Percentiles rank a stretch among this genome's conserved stretches.
These are phyloP conservation scores for Nebria salina DNA, from an alignment of 2,888 invertebrate genomes.

Conservation along the genomic window DNA sequence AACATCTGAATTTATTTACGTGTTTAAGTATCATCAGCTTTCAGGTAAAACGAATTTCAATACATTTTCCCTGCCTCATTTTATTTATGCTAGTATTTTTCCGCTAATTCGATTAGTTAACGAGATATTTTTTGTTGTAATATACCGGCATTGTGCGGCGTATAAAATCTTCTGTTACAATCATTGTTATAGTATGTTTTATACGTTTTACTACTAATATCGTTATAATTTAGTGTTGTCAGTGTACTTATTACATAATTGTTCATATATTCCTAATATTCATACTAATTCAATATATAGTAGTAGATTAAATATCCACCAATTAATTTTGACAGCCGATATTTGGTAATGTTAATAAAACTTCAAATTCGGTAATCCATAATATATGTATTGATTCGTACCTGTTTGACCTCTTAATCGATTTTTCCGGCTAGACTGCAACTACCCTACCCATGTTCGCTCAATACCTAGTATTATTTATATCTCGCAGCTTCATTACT, in stretches of 20 bases:
- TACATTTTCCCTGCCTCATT: conserved; percentile 16
- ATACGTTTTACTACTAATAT: not conserved
- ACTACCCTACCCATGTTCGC: not conserved
- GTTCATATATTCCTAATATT: not conserved
- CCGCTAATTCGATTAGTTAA: conserved; percentile 16
- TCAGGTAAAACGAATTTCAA: conserved; percentile 46
- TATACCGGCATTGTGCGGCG: conserved; percentile 38
- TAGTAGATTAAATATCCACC: not conserved
- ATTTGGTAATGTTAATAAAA: not conserved
- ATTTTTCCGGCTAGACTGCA: not conserved
- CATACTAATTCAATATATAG: not conserved
- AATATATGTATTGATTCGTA: not conserved
- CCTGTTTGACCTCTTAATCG: not conserved
- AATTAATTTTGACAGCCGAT: not conserved
- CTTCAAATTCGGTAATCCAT: not conserved
- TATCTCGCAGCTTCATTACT: not conserved
- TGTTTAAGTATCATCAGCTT: conserved; percentile 46
- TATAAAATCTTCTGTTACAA: not conserved
- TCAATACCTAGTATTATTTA: not conserved
- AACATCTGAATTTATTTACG: conserved; percentile 48
- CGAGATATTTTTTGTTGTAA: conserved; percentile 2
- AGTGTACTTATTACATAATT: not conserved
- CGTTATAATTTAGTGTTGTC: not conserved
- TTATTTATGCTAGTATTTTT: conserved; percentile 35
- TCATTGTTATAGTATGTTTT: not conserved